These are phyloP conservation scores for Peromyscus polionotus DNA, from an alignment of 2,113 vertebrate species.

Conservation along the genomic window DNA sequence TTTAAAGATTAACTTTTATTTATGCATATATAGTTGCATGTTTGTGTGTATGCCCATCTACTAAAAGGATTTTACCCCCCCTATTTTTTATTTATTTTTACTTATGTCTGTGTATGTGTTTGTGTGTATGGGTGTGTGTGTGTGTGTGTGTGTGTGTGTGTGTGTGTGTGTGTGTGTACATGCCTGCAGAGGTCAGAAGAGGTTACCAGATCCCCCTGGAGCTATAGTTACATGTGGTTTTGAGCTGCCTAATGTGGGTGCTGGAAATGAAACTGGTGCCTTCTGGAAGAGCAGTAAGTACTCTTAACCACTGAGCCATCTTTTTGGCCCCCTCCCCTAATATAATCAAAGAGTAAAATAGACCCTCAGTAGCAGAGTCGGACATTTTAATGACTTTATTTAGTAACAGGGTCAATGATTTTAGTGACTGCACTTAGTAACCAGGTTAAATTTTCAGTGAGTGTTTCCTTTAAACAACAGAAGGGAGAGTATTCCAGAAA, in stretches of 20 bases:
- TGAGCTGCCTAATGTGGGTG: not conserved
- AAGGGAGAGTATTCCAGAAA: not conserved
- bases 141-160: not conserved
- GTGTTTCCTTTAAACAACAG: not conserved
- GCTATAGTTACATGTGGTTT: not conserved
- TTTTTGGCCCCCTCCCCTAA: not conserved
- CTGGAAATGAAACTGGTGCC: not conserved
- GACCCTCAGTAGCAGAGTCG: not conserved
- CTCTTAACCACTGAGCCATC: not conserved
- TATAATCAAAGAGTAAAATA: not conserved
- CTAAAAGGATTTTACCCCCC: not conserved
- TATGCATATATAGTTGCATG: not conserved
- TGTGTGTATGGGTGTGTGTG: not conserved
- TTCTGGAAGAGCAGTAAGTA: not conserved
- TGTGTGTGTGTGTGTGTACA: not conserved
- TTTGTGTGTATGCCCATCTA: not conserved
- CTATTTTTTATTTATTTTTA: not conserved
- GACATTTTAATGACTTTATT: slow-evolving; percentile 50
- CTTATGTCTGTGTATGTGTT: not conserved
- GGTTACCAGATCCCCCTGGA: not conserved
- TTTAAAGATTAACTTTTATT: not conserved
- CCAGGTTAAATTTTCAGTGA: slow-evolving; percentile 48
- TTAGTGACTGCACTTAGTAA: slow-evolving; percentile 35
- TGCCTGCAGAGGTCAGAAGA: not conserved
- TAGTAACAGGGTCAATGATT: not conserved